Conservation (phyloP, 2,888 invertebrate species). For the Margaritifera margaritifera region DNA sequence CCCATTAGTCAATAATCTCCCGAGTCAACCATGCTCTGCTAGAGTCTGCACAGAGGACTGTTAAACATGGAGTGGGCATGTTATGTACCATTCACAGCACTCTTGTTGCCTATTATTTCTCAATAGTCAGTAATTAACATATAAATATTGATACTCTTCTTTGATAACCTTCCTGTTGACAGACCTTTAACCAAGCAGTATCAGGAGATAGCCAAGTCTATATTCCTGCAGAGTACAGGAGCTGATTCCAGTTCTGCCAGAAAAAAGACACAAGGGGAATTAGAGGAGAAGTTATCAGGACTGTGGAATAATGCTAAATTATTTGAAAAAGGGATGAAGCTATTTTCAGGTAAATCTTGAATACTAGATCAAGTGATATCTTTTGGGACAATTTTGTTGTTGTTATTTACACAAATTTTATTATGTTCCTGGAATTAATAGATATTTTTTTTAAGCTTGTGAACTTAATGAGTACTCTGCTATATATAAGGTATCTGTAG, state of each 20-base stretch:
- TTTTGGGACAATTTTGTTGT: no score
- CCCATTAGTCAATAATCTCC: no score
- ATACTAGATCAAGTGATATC: no score
- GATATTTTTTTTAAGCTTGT: no score
- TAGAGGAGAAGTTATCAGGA: slow-evolving; percentile 88
- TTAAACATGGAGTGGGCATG: no score
- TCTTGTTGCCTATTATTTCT: not conserved
- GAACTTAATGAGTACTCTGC: no score
- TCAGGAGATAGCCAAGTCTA: slow-evolving; percentile 80
- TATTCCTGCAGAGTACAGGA: slow-evolving; percentile 82
- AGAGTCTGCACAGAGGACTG: no score
- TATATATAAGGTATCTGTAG: no score
- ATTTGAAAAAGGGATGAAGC: slow-evolving; percentile 73
- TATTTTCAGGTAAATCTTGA: slow-evolving; percentile 65
- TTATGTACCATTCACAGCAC: no score
- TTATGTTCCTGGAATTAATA: no score
- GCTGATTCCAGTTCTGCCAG: slow-evolving; percentile 79
- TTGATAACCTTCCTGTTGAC: slow-evolving; percentile 11
- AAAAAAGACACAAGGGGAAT: slow-evolving; percentile 85
- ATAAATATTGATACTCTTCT: not conserved
- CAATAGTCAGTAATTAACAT: not conserved
- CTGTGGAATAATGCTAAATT: slow-evolving; percentile 74
- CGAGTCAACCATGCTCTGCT: no score
- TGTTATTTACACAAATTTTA: no score
- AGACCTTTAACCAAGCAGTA: slow-evolving; percentile 71